Evolutionary conservation across 35 echinoderm and acorn worm species (phyloP).

Genomic region (Eucidaris tribuloides): DNA sequence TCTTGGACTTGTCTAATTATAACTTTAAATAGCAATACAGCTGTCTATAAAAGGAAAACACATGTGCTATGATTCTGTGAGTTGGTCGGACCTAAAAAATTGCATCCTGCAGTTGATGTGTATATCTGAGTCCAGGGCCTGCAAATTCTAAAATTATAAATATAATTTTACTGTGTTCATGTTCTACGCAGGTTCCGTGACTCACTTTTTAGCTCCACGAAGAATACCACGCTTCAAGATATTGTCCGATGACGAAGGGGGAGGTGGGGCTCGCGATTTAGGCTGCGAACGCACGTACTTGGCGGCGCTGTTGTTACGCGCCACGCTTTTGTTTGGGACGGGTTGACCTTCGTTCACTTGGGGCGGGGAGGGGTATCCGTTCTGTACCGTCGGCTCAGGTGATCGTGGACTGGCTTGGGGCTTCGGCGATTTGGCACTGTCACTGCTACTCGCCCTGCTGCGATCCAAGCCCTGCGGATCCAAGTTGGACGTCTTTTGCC

Average conservation of each 20-base stretch:
- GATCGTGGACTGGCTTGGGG: background rate
- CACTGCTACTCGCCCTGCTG: background rate
- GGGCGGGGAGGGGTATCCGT: background rate
- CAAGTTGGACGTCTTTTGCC: background rate
- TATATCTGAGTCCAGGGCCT: no score
- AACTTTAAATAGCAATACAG: no score
- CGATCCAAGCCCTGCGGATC: background rate
- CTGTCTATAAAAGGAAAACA: no score
- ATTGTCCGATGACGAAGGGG: background rate
- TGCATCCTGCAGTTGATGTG: no score
- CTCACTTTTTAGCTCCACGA: background rate
- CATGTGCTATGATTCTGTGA: no score
- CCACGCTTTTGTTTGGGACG: background rate
- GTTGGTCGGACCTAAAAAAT: no score
- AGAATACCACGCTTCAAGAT: constrained; percentile 13
- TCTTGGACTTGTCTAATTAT: no score
- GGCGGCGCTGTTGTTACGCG: background rate
- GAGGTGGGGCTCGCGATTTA: background rate
- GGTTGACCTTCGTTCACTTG: background rate
- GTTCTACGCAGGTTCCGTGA: no score
- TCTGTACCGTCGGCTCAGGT: background rate
- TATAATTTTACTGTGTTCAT: no score
- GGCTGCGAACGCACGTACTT: background rate
- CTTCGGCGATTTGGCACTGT: background rate
- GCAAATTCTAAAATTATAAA: no score